Percentiles rank a stretch among this genome's conserved stretches.
phyloP scores from a whole-genome alignment of 2,797 vertebrate species.

The Enteromius thamalakanensis region DNA sequence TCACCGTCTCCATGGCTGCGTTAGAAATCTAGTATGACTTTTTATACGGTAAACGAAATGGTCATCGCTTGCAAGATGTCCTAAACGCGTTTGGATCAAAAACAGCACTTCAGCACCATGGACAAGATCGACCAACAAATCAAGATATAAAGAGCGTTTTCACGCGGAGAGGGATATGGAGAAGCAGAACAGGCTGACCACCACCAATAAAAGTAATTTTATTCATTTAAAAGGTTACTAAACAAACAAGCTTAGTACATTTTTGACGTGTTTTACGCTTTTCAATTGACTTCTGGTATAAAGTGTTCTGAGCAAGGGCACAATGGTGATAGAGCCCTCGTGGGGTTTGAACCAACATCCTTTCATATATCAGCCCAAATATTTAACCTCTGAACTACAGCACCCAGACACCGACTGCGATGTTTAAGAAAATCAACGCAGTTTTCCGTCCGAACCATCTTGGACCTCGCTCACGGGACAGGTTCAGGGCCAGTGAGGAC shows the following conservation, averaged over 20 bases:
- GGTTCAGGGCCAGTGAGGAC: constrained; percentile 69
- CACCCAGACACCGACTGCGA: constrained; percentile 62
- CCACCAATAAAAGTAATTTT: neutral
- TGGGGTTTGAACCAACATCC: constrained; percentile 6
- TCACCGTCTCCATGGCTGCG: constrained; percentile 18
- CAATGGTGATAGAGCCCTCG: constrained; percentile 10
- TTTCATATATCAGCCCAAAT: neutral
- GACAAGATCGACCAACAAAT: constrained; percentile 64
- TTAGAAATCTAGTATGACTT: constrained; percentile 6
- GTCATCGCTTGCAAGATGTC: constrained; percentile 9
- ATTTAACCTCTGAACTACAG: constrained; percentile 31
- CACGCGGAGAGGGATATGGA: neutral
- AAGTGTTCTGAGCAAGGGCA: neutral
- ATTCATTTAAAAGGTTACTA: neutral
- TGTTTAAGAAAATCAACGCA: constrained; percentile 93
- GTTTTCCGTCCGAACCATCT: constrained; percentile 82
- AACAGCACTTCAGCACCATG: constrained; percentile 75
- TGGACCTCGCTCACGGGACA: constrained; percentile 65
- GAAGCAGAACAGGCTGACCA: neutral
- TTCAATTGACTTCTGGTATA: neutral
- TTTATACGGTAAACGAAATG: constrained; percentile 17
- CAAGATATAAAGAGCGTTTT: constrained; percentile 16
- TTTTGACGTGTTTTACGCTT: neutral
- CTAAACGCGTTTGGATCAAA: neutral
- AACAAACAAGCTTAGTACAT: neutral